These are phyloP conservation scores for Caenorhabditis sulstoni DNA, from an alignment of 2,888 invertebrate species.

Conservation along the genomic window DNA sequence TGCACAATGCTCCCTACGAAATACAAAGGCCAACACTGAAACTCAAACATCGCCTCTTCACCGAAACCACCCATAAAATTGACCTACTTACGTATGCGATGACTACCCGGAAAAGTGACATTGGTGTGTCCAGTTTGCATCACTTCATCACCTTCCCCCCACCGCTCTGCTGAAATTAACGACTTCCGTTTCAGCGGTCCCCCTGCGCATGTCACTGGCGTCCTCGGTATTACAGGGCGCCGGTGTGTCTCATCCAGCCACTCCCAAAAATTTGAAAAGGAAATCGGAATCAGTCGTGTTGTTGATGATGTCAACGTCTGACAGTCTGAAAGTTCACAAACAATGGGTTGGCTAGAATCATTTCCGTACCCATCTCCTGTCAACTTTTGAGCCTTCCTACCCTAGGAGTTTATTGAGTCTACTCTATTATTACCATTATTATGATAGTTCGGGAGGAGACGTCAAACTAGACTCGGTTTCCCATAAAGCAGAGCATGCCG, in stretches of 20 bases:
- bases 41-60: slow-evolving; percentile 1
- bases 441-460: no score
- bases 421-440: no score
- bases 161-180: slow-evolving; percentile 31
- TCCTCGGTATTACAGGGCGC: not conserved
- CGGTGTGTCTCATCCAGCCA: slow-evolving; percentile 2
- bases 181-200: slow-evolving; percentile 32
- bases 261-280: slow-evolving; percentile 20
- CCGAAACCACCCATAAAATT: slow-evolving; percentile 5
- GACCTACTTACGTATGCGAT: slow-evolving; percentile 34
- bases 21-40: no score
- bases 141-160: slow-evolving; percentile 31
- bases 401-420: no score
- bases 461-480: slow-evolving; percentile 30
- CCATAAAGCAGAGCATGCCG: slow-evolving; percentile 42
- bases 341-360: no score
- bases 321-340: no score
- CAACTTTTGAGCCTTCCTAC: no score
- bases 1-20: no score
- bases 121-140: slow-evolving; percentile 16
- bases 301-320: not conserved
- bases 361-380: no score
- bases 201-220: not conserved
- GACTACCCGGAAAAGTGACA: slow-evolving; percentile 29
- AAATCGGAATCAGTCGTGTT: not conserved